phyloP scores from a whole-genome alignment of 2,797 vertebrate species.

The Esox masquinongy region DNA sequence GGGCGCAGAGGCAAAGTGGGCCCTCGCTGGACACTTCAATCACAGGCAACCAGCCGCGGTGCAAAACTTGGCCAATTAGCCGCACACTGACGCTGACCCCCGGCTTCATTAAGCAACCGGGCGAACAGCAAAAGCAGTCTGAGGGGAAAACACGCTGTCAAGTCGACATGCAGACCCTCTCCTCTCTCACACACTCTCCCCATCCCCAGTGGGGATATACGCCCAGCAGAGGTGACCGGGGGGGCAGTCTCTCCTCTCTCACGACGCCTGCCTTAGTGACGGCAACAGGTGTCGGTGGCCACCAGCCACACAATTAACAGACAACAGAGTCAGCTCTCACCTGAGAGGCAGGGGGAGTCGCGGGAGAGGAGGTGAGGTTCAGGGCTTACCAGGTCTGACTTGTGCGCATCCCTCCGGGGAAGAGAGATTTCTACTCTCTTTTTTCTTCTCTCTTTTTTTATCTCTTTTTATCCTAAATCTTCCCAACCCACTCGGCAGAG shows the following conservation, averaged over 20 bases:
- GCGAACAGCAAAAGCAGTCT: constrained; percentile 57
- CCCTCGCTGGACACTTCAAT: constrained; percentile 73
- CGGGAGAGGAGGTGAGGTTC: neutral
- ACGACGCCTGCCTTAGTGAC: constrained; percentile 51
- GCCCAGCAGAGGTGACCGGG: constrained; percentile 42
- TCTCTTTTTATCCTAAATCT: constrained; percentile 58
- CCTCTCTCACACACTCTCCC: constrained; percentile 9
- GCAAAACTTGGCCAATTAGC: constrained; percentile 79
- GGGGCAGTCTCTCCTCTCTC: constrained; percentile 33
- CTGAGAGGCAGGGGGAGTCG: neutral
- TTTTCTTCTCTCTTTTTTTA: neutral
- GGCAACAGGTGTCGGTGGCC: constrained; percentile 74
- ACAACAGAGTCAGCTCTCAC: constrained; percentile 54
- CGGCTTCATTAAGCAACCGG: constrained; percentile 72
- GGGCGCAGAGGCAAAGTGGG: constrained; percentile 55
- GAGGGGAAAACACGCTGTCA: constrained; percentile 37
- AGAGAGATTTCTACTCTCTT: constrained; percentile 39
- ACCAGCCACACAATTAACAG: constrained; percentile 67
- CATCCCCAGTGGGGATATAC: constrained; percentile 40
- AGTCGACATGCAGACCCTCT: constrained; percentile 4
- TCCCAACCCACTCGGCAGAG: constrained; percentile 22
- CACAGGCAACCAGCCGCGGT: constrained; percentile 68
- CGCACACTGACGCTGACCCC: constrained; percentile 68
- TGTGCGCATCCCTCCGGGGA: constrained; percentile 32
- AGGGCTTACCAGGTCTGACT: neutral